phyloP scores from a whole-genome alignment of 1,140 invertebrate genomes.

The Scaptomyza graminum region DNA sequence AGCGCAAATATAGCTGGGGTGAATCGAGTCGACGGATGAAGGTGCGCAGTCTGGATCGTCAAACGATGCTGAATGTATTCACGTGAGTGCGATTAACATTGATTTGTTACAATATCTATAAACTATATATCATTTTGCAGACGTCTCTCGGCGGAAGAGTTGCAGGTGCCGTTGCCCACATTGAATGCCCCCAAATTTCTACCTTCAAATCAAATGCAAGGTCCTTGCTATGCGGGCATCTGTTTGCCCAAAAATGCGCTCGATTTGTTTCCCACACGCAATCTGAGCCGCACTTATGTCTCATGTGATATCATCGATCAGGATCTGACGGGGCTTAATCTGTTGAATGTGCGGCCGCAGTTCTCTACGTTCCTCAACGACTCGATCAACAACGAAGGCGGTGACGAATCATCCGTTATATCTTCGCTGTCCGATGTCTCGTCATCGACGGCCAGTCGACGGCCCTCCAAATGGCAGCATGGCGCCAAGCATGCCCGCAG shows the following conservation, averaged over 20 bases:
- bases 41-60: constrained; percentile 73
- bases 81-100: constrained; percentile 49
- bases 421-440: constrained; percentile 79
- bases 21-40: constrained; percentile 67
- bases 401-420: constrained; percentile 74
- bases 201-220: constrained; percentile 67
- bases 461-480: constrained; percentile 60
- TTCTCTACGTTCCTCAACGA: constrained; percentile 64
- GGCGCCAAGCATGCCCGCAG: constrained; percentile 67
- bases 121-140: constrained; percentile 30
- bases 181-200: constrained; percentile 72
- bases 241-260: constrained; percentile 89
- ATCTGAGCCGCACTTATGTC: constrained; percentile 74
- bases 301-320: constrained; percentile 80
- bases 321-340: constrained; percentile 67
- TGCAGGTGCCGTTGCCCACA: constrained; percentile 67
- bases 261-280: constrained; percentile 87
- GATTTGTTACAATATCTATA: no score
- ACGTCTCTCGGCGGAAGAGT: constrained; percentile 61
- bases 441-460: constrained; percentile 67
- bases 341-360: constrained; percentile 64
- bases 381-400: constrained; percentile 76
- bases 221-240: constrained; percentile 85
- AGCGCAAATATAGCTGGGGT: constrained; percentile 67
- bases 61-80: constrained; percentile 61